Conservation (phyloP, 2,113 vertebrate genomes). For the Ibidorhyncha struthersii region DNA sequence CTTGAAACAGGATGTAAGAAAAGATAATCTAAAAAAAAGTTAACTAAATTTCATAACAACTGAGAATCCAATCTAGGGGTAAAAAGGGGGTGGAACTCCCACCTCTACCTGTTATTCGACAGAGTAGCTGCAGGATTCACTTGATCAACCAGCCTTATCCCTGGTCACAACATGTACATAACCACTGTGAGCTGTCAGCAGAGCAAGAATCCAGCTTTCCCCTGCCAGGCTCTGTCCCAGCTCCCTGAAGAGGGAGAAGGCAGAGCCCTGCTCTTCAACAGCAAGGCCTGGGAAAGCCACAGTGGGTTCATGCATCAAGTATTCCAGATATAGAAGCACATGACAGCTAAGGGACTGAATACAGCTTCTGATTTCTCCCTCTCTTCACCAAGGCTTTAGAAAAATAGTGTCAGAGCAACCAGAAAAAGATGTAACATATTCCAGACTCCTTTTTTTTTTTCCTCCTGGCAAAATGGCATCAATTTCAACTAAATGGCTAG, state of each 20-base stretch:
- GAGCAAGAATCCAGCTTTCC: background rate
- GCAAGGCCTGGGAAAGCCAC: background rate
- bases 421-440: background rate
- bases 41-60: background rate
- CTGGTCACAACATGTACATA: fast-evolving
- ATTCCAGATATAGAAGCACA: background rate
- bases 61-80: background rate
- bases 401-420: background rate
- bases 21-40: background rate
- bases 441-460: background rate
- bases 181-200: background rate
- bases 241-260: background rate
- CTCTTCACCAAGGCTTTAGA: background rate
- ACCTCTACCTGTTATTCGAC: background rate
- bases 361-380: background rate
- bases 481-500: background rate
- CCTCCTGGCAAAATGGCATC: background rate
- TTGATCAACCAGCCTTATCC: background rate
- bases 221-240: fast-evolving
- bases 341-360: background rate
- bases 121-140: background rate
- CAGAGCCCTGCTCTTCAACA: background rate
- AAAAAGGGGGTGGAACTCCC: background rate
- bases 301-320: fast-evolving
- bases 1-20: background rate